Base-by-base conservation (phyloP, 2,888 invertebrate species). In the Bellardia pandia region DNA sequence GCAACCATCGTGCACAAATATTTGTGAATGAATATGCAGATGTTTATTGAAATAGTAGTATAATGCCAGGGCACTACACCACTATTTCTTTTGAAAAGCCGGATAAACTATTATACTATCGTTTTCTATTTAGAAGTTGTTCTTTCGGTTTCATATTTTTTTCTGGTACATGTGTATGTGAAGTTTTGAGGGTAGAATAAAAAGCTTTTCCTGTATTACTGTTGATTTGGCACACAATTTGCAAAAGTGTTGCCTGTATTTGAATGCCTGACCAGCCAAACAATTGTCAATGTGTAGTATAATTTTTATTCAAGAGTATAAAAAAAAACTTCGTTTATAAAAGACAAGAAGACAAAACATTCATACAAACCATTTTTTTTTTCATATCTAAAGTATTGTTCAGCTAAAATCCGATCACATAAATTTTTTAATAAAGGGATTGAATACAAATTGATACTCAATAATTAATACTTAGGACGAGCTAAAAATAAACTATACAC, bases 161-260 rank as follows among this genome's bases (percentile, higher is more conserved):
- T 11, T 48, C n/a, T 16, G 16, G 9, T 1, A 8, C 23, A n/a
- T 30, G 33, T 60, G 2, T 45, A 51, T 72, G n/a, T 16, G 8
- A 53, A 58, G 42, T 81, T 58, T 72, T 40, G 16, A 71, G 13
- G 16, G 9, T 14, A 37, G 23, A 23, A 8, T 62, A 71, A 58
- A 68, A 48, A 48, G 66, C 37, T 68, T 58, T 78, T 80, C 80
- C 82, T 74, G 84, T 81, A 81, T 84, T 81, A 81, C 80, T 88
- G 81, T 81, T 86, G 86, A 74, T 81, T 86, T 86, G 86, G 88
- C 88, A 74, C 58, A 74, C 74, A 81, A 74, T 74, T 81, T 81
- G 66, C 74, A 68, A 81, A 71, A 81, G 80, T 77, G 69, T 84
- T 84, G 83, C 40, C 75, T 84, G 60, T 53, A 60, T 85, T 78